Evolutionary conservation across 2,113 vertebrate genomes (phyloP), one percentile per base, ranked within the genome.

Genomic region (Lycaon pictus): DNA sequence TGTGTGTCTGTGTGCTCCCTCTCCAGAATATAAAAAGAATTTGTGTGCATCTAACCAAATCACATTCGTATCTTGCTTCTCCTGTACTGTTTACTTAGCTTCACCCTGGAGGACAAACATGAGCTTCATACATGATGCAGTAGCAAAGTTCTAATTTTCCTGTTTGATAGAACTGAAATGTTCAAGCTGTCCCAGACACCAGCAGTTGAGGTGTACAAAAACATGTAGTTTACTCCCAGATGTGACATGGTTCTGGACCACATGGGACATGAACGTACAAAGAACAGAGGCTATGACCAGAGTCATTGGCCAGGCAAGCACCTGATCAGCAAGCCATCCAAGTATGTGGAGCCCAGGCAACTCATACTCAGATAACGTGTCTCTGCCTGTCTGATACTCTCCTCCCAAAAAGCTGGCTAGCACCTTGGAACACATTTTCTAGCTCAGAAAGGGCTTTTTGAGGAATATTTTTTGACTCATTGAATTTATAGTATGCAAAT

Each of bases 201-300:
- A 98, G 48, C 32, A 90, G 81, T 95, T 96, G 97, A 96, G 92
- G 97, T 89, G 87, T 97, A 94, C 90, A 55, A 76, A 95, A 86
- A 76, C 1, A 63, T 56, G 65, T 80, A 80, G 89, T 96, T 93
- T 95, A 95, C 96, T 96, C 88, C 96, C 97, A 98, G 79, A 88
- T 82, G 76, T 56, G 93, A 51, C 92, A 95, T 77, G 74, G 80
- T 90, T 97, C 96, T 94, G 71, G 74, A 29, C 67, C 62, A 87
- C 69, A 98, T 3, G 48, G 37, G 76, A 60, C 87, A 96, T 27
- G 43, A 97, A 95, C 53, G 80, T 74, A 83, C 20, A 16, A 96
- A 98, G 92, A 96, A 95, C 43, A 80, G 83, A 97, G 96, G 90
- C 63, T 96, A 94, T 43, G 43, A 43, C 43, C 43, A 43, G 43